Evolutionary conservation across 2,113 vertebrate genomes (phyloP).

Genomic region (Paraplagusia blochii): DNA sequence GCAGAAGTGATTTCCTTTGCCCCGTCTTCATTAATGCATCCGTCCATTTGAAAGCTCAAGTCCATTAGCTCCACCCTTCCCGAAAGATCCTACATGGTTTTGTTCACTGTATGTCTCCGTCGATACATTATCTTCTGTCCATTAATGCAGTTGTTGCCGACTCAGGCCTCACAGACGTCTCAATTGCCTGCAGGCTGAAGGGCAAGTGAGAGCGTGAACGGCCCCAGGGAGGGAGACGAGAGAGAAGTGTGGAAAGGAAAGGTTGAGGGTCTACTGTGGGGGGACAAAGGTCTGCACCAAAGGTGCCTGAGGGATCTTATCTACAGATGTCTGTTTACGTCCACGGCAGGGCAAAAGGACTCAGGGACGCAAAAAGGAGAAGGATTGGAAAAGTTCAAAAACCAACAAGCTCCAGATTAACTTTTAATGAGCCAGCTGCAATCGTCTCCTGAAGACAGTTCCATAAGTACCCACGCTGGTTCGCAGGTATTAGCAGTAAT

Average conservation of each 20-base stretch:
- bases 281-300: slow-evolving; percentile 50
- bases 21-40: slow-evolving; percentile 42
- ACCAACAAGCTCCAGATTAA: slow-evolving; percentile 57
- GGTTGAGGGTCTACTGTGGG: slow-evolving; percentile 46
- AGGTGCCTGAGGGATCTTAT: slow-evolving; percentile 36
- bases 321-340: slow-evolving; percentile 50
- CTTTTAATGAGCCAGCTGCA: slow-evolving; percentile 69
- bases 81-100: slow-evolving; percentile 12
- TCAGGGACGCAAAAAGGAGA: slow-evolving; percentile 8
- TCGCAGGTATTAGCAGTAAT: slow-evolving; percentile 65
- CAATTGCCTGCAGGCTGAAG: slow-evolving; percentile 35
- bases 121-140: slow-evolving; percentile 21
- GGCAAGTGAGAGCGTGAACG: slow-evolving; percentile 43
- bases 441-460: slow-evolving; percentile 48
- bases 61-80: slow-evolving; percentile 51
- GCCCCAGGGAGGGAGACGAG: slow-evolving; percentile 33
- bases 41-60: slow-evolving; percentile 44
- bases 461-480: slow-evolving; percentile 56
- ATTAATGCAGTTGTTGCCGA: slow-evolving; percentile 35
- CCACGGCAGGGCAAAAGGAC: slow-evolving; percentile 33
- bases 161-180: slow-evolving; percentile 19
- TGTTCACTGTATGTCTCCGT: slow-evolving; percentile 28
- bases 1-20: slow-evolving; percentile 45
- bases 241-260: slow-evolving; percentile 10
- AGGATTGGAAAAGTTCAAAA: slow-evolving; percentile 34